Evolutionary conservation across 2,797 vertebrate genomes (phyloP).

Genomic region (Pseudochromis fuscus): DNA sequence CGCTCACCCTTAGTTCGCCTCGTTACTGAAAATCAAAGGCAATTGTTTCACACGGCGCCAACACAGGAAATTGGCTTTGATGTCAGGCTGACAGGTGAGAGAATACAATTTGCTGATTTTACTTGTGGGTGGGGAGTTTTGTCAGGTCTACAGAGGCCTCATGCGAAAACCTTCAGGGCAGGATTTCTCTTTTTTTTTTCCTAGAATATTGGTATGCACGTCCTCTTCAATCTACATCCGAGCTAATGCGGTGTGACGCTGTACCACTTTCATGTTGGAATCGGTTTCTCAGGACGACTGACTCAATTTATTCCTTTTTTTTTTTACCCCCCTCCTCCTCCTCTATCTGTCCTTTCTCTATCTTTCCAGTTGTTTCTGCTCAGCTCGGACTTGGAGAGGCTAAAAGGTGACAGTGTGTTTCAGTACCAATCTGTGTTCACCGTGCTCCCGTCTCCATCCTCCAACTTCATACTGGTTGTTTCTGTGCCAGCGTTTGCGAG

Average conservation of each 20-base stretch:
- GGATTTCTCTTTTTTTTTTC: conserved; percentile 29
- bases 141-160: conserved; percentile 48
- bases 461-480: conserved; percentile 3
- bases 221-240: conserved; percentile 56
- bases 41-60: conserved; percentile 43
- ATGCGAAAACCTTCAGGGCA: conserved; percentile 38
- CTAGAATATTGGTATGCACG: conserved; percentile 48
- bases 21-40: conserved; percentile 41
- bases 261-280: conserved; percentile 76
- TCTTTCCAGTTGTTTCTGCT: conserved; percentile 44
- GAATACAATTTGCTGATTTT: conserved; percentile 61
- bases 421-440: conserved; percentile 38
- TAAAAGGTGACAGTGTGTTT: conserved; percentile 38
- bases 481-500: conserved; percentile 14
- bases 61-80: conserved; percentile 66
- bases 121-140: conserved; percentile 48
- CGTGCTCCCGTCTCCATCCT: not conserved
- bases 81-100: conserved; percentile 56
- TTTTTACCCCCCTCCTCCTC: no score
- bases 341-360: conserved; percentile 18
- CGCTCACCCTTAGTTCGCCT: conserved; percentile 36
- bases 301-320: conserved; percentile 32
- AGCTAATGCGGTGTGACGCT: conserved; percentile 67
- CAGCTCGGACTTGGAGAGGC: not conserved
- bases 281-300: conserved; percentile 57